Percentiles rank a stretch among this genome's conserved stretches.
Conservation (phyloP, 2,888 invertebrate genomes). For the Dynastes tityus region DNA sequence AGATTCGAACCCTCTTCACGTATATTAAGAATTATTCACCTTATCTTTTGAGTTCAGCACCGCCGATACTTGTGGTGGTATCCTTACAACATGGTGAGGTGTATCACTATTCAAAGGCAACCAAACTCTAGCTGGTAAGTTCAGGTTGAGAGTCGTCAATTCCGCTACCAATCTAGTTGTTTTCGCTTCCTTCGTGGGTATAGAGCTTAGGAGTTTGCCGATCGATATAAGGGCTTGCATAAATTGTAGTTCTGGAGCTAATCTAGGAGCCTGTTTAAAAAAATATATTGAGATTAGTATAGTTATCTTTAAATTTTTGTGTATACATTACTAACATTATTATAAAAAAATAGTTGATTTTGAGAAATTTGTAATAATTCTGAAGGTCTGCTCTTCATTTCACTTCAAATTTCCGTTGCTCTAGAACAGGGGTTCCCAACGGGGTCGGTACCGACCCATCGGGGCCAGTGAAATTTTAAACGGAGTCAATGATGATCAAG, state of each 20-base stretch:
- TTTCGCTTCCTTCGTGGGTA: conserved; percentile 92
- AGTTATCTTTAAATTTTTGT: too few relatives aligned
- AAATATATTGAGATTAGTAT: not conserved
- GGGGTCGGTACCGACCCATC: too few relatives aligned
- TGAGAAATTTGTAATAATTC: too few relatives aligned
- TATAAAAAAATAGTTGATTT: too few relatives aligned
- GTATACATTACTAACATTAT: too few relatives aligned
- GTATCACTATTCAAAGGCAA: conserved; percentile 89
- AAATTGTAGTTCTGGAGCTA: conserved; percentile 89
- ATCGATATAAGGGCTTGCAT: conserved; percentile 90
- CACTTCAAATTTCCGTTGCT: too few relatives aligned
- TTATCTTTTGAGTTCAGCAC: conserved; percentile 99
- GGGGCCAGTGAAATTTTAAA: too few relatives aligned
- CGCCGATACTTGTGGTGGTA: conserved; percentile 97
- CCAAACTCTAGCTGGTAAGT: conserved; percentile 98
- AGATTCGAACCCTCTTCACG: too few relatives aligned
- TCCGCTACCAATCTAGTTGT: conserved; percentile 94
- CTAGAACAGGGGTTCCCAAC: too few relatives aligned
- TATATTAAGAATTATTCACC: conserved; percentile 69
- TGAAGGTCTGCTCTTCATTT: too few relatives aligned
- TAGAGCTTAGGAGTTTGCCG: conserved; percentile 85
- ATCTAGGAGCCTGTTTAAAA: conserved; percentile 79
- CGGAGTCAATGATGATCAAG: too few relatives aligned
- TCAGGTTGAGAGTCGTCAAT: conserved; percentile 93
- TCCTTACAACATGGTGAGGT: conserved; percentile 95